Base-by-base conservation (phyloP, 1,140 invertebrate genomes). In the Pogonomyrmex californicus region DNA sequence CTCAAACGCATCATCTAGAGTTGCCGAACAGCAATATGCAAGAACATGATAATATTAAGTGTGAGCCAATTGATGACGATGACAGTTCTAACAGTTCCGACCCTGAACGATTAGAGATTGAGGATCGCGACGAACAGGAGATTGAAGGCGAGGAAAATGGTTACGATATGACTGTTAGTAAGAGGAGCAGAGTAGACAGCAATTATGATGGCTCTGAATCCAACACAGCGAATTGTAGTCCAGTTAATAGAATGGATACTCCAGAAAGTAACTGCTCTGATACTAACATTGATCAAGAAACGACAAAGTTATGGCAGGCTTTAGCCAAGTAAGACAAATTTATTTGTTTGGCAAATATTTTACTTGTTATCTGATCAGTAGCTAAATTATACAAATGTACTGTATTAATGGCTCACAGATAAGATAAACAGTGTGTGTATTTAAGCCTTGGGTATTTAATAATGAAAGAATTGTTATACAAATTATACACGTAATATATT, bases 231-330 rank as follows among this genome's bases (percentile, higher is more conserved):
- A 91, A 93, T 81, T 78, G 85, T n/a, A 95, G 95, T 88, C 94
- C 94, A 12, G 94, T 95, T 66, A 95, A 95, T 78, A 86, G 94
- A 66, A 95, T 95, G 94, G 95, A 96, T 65, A 95, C 96, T 4
- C 95, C 96, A 5, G 96, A 96, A 65, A 96, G 96, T 82, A 95
- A 96, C 83, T 96, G 94, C 85, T 96, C 96, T 0, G 95, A 96
- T 51, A 96, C 95, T 58, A 95, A 96, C 91, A 96, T 96, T 47
- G 96, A 96, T 88, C 95, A 96, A 63, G 96, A 96, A 83, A 96
- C 96, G 10, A 95, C 94, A 10, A 96, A 96, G 91, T 87, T 96
- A 0, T 96, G 96, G 96, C 96, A 96, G 90, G 96, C 95, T 23
- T 91, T 96, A 76, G 96, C 95, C 81, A 94, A 95, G 96, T 96